Percentiles rank a stretch among this genome's conserved stretches.
Evolutionary conservation across 2,797 vertebrate species (phyloP).

Genomic region (Ispidina lecontei): DNA sequence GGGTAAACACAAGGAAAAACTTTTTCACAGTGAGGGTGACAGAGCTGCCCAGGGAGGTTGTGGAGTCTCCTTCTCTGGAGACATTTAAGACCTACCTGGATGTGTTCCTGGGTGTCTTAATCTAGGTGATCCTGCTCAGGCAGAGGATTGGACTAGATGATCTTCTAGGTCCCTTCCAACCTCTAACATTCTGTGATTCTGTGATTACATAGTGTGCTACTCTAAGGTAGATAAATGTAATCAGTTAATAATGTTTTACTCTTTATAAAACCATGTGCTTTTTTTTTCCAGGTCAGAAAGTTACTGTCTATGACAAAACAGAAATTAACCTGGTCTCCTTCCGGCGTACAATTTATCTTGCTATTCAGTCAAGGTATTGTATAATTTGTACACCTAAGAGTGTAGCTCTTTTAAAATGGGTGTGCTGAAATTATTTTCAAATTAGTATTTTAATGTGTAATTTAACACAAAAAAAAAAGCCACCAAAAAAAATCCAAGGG

Average conservation of each 20-base stretch:
- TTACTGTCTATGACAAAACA: slow-evolving; percentile 96
- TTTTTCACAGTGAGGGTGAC: too few relatives aligned
- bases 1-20: too few relatives aligned
- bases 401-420: not conserved
- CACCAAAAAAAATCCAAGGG: not conserved
- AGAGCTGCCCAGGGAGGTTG: too few relatives aligned
- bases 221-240: too few relatives aligned
- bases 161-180: too few relatives aligned
- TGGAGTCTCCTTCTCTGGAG: too few relatives aligned
- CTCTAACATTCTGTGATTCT: too few relatives aligned
- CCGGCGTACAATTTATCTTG: slow-evolving; percentile 96
- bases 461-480: not conserved
- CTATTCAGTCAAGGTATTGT: slow-evolving; percentile 95
- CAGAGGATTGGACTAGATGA: too few relatives aligned
- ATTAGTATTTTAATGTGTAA: not conserved
- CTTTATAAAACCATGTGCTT: not conserved
- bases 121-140: too few relatives aligned
- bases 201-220: too few relatives aligned
- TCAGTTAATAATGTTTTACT: not conserved
- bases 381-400: not conserved
- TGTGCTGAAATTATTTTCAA: not conserved
- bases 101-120: too few relatives aligned
- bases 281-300: slow-evolving; percentile 85
- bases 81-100: too few relatives aligned
- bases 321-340: slow-evolving; percentile 97